A percentile compares a stretch with the other conserved stretches of the same genome.
phyloP scores from a whole-genome alignment of 2,113 vertebrate species.

The Ellobius talpinus region DNA sequence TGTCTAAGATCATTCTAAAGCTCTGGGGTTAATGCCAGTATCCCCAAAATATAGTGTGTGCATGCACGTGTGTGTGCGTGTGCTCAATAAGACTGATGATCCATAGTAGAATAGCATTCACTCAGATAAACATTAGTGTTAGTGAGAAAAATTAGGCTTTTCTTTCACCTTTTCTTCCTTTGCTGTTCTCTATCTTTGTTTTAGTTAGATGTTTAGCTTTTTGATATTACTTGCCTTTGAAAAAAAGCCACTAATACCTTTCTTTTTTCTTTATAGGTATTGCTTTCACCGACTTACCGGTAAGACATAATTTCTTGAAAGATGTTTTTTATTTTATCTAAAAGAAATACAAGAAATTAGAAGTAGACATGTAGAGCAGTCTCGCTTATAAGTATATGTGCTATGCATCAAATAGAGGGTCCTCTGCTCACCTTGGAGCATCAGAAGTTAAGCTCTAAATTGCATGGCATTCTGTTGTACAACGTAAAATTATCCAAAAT shows the following conservation, averaged over 20 bases:
- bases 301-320: constrained; percentile 86
- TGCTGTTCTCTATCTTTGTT: background rate
- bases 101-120: background rate
- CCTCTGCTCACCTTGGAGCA: background rate
- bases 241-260: constrained; percentile 73
- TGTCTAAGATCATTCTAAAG: constrained; percentile 9
- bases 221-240: constrained; percentile 49
- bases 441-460: background rate
- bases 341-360: constrained; percentile 5
- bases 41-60: background rate
- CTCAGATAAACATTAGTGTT: background rate
- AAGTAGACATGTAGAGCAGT: background rate
- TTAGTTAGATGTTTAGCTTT: constrained; percentile 53
- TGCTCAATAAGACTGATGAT: background rate
- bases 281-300: constrained; percentile 91
- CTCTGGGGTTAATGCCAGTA: background rate
- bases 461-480: background rate
- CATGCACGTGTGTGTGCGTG: background rate
- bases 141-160: background rate
- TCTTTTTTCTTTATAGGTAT: constrained; percentile 86
- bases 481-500: background rate
- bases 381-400: background rate
- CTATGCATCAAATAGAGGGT: background rate
- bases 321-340: constrained; percentile 55
- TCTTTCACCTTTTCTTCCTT: background rate